A percentile compares a stretch with the other conserved stretches of the same genome.
These are phyloP conservation scores for Calonectris borealis DNA, from an alignment of 2,113 vertebrate genomes.

Conservation along the genomic window DNA sequence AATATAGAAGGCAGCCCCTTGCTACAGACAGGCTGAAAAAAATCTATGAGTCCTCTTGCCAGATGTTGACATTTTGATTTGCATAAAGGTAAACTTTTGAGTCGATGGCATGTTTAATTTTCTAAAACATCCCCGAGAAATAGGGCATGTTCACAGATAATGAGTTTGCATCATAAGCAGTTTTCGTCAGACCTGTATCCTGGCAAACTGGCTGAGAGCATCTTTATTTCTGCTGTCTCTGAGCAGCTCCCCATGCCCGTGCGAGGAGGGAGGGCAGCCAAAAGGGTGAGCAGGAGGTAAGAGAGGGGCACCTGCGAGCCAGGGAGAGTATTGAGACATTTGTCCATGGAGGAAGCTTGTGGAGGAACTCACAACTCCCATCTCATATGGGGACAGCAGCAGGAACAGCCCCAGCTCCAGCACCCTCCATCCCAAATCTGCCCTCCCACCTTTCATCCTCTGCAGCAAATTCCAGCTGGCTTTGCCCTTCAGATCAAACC, in stretches of 20 bases:
- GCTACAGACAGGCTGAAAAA: background rate
- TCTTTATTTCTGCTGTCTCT: background rate
- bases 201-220: background rate
- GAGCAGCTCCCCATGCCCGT: background rate
- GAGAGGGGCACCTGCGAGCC: background rate
- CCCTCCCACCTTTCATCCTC: background rate
- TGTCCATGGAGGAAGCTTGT: background rate
- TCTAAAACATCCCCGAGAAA: slow-evolving; percentile 26
- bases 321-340: background rate
- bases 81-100: slow-evolving; percentile 58
- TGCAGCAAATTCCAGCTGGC: background rate
- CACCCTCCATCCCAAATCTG: background rate
- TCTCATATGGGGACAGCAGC: background rate
- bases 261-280: background rate
- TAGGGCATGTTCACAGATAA: background rate
- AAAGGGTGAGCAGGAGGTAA: background rate
- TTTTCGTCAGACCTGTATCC: background rate
- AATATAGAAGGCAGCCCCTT: background rate
- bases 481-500: background rate
- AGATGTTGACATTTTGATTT: slow-evolving; percentile 71
- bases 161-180: slow-evolving; percentile 36
- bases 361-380: background rate
- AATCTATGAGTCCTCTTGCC: background rate
- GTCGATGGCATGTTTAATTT: background rate
- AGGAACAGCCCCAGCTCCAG: background rate